Percentiles rank a stretch among this genome's conserved stretches.
phyloP scores from a whole-genome alignment of 2,888 invertebrate species.

The Brenthis daphne region DNA sequence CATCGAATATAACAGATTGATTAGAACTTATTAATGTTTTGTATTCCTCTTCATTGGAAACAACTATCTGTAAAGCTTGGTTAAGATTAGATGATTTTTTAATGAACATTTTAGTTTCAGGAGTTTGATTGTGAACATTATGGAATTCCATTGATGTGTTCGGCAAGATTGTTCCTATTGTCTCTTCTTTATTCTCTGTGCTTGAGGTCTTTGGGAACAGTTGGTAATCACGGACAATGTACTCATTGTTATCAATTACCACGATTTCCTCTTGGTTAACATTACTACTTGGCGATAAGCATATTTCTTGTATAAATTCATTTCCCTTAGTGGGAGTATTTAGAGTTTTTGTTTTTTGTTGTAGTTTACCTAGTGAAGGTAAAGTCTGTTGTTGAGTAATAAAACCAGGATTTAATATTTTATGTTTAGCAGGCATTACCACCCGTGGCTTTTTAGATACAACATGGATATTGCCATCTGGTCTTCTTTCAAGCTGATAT shows the following conservation, averaged over 20 bases:
- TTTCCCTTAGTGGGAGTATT: conserved; percentile 45
- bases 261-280: conserved; percentile 62
- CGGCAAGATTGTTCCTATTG: conserved; percentile 47
- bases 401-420: conserved; percentile 68
- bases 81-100: conserved; percentile 59
- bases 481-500: conserved; percentile 63
- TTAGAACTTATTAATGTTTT: conserved; percentile 72
- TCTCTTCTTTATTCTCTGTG: conserved; percentile 52
- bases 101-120: conserved; percentile 55
- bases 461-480: conserved; percentile 77
- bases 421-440: conserved; percentile 56
- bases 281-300: conserved; percentile 35
- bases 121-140: conserved; percentile 49
- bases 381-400: conserved; percentile 37
- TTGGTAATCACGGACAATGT: conserved; percentile 72
- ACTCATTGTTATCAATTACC: conserved; percentile 83
- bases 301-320: conserved; percentile 54
- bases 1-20: conserved; percentile 73
- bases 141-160: conserved; percentile 60
- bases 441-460: conserved; percentile 60
- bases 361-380: conserved; percentile 41
- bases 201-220: conserved; percentile 61
- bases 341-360: conserved; percentile 45
- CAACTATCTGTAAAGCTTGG: conserved; percentile 75
- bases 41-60: conserved; percentile 77